A percentile compares a stretch with the other conserved stretches of the same genome.
Evolutionary conservation across 2,113 vertebrate species (phyloP).

Genomic region (Alosa alosa): DNA sequence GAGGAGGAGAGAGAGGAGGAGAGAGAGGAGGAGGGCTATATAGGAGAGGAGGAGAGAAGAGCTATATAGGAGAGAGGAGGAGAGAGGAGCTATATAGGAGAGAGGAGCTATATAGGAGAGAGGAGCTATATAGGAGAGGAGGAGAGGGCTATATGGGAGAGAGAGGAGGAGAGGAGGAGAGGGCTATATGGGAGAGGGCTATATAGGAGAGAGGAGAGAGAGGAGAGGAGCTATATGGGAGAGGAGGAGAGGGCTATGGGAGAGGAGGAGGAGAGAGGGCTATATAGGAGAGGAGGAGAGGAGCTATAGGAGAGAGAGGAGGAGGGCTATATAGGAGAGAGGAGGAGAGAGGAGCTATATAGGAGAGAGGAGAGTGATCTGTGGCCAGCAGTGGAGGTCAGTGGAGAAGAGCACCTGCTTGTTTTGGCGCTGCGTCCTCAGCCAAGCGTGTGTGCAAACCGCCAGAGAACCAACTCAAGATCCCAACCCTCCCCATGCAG

Average conservation of each 20-base stretch:
- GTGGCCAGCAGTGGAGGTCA: too few species aligned
- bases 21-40: too few species aligned
- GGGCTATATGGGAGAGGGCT: too few species aligned
- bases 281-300: too few species aligned
- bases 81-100: background rate
- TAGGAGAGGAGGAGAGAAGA: background rate
- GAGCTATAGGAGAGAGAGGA: too few species aligned
- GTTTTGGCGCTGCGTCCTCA: conserved; percentile 38
- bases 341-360: too few species aligned
- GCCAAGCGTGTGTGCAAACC: conserved; percentile 35
- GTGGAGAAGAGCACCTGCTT: conserved; percentile 42
- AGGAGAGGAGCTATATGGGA: background rate
- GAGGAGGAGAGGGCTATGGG: background rate
- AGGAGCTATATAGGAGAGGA: background rate
- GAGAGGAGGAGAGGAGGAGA: background rate
- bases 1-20: background rate
- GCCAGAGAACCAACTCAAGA: background rate
- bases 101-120: background rate
- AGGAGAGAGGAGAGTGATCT: too few species aligned
- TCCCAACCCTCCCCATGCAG: conserved; percentile 47
- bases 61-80: too few species aligned
- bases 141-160: background rate
- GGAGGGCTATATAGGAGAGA: conserved; percentile 21
- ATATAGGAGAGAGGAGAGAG: too few species aligned
- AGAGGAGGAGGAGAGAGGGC: background rate